Base-by-base conservation (phyloP, 1,140 invertebrate genomes). In the Saccostrea echinata region DNA sequence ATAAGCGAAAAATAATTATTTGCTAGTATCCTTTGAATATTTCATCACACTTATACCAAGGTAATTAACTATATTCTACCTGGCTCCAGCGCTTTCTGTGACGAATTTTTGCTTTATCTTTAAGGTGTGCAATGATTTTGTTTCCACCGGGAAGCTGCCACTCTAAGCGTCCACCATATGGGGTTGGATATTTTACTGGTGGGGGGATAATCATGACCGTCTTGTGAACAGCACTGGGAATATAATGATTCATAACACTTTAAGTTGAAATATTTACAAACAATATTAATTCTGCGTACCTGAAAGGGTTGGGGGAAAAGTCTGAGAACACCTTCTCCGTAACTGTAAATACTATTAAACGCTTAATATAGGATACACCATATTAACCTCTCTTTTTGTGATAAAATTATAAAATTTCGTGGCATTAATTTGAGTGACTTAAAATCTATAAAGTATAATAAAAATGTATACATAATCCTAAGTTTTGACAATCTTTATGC, bases 131-230 rank as follows among this genome's bases (percentile, higher is more conserved):
- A 88, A 99, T 98, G 96, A 99, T 97, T 94, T 98, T 99, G 11
- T 99, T 99, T 95, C 99, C 99, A 64, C 99, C 99, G 0, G 99
- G 99, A 43, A 99, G 95, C 0, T 97, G 97, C 98, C 99, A 99
- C 1, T 97, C 97, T 52, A 99, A 95, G 87, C 98, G 95, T 81
- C 99, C 99, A 12, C 99, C 99, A 91, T 99, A 99, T 0, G 99
- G 99, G 0, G 99, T 98, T 1, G 97, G 97, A 88, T 97, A 97
- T 93, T 98, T 99, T 92, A 97, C 98, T 4, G 99, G 98, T 4
- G 98, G 97, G 1, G 87, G 68, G 9, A 94, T 88, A 27, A 87
- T 88, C 76, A 93, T 88, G 1, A 86, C 84, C 0, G 98, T 98
- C 96, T 99, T 98, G 96, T 99, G 98, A 0, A 99, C 98, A 93